Evolutionary conservation across 2,797 vertebrate genomes (phyloP).

Genomic region (Bradypodion pumilum): DNA sequence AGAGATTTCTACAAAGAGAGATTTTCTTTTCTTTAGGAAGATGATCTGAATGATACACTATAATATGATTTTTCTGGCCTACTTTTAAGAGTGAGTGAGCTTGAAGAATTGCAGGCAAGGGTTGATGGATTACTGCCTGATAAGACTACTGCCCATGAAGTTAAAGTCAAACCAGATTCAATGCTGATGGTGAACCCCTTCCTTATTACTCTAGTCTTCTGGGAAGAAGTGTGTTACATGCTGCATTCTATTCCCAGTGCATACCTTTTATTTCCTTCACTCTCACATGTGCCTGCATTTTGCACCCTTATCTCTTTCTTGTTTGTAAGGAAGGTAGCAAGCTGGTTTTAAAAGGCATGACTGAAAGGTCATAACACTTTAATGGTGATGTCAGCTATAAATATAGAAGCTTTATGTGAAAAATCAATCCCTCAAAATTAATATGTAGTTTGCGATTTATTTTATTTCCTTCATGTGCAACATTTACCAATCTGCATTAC

Average conservation of each 20-base stretch:
- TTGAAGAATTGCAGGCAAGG: not conserved
- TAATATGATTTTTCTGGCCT: not conserved
- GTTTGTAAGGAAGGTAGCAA: not conserved
- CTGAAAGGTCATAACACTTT: not conserved
- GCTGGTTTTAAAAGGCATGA: not conserved
- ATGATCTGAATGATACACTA: slow-evolving; percentile 18
- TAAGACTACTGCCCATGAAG: not conserved
- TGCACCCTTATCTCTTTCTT: not conserved
- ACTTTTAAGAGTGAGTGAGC: not conserved
- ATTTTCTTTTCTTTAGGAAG: slow-evolving; percentile 13
- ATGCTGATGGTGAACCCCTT: not conserved
- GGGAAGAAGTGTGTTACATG: not conserved
- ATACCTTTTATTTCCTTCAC: not conserved
- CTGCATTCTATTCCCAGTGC: not conserved
- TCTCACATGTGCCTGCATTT: not conserved
- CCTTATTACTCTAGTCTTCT: not conserved
- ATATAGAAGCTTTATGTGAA: not conserved
- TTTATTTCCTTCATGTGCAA: not conserved
- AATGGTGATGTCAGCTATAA: not conserved
- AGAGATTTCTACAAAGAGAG: slow-evolving; percentile 43
- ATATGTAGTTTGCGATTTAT: not conserved
- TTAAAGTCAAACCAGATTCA: not conserved
- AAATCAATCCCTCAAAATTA: not conserved
- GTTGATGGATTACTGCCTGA: not conserved
- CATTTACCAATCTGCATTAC: not conserved